Evolutionary conservation across 1,140 invertebrate species (phyloP).

Genomic region (Metopolophium dirhodum): DNA sequence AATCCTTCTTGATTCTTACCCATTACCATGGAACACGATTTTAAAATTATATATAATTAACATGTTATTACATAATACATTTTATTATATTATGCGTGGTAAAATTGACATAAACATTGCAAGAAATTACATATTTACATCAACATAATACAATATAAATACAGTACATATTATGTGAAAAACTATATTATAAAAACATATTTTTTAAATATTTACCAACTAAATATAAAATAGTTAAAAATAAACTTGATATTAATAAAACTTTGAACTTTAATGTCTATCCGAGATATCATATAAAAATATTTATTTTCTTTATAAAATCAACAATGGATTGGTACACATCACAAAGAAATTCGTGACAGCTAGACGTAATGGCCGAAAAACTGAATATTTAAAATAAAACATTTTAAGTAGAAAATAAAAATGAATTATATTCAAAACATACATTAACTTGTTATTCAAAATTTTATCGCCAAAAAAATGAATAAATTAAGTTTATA

Average conservation of each 20-base stretch:
- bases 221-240: not conserved
- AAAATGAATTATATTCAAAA: not conserved
- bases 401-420: not conserved
- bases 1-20: not conserved
- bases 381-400: not conserved
- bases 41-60: not conserved
- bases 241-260: not conserved
- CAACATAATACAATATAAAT: not conserved
- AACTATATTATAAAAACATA: no score
- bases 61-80: not conserved
- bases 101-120: not conserved
- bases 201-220: not conserved
- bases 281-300: not conserved
- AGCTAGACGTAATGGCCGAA: not conserved
- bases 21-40: not conserved
- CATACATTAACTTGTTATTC: not conserved
- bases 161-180: not conserved
- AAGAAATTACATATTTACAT: not conserved
- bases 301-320: not conserved
- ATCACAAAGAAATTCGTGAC: not conserved
- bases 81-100: not conserved
- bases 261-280: not conserved
- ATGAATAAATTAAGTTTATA: not conserved
- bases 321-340: not conserved
- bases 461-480: not conserved